Conservation (phyloP, 2,113 vertebrate species). For the Bufo bufo region DNA sequence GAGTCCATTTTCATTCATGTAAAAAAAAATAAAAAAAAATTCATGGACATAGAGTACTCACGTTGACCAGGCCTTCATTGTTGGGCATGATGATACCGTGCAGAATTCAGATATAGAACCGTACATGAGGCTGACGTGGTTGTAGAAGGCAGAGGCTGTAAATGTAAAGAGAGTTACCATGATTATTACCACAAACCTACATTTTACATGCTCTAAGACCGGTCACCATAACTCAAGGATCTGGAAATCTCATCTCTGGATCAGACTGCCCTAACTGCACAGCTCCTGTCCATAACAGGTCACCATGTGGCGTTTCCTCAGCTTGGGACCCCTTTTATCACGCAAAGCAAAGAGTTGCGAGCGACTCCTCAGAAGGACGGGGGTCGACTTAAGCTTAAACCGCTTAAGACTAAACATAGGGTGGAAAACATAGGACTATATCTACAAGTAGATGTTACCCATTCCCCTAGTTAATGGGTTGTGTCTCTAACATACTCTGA, state of each 20-base stretch:
- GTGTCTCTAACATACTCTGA: too few relatives aligned
- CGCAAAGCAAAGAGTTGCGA: too few relatives aligned
- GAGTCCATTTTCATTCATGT: not conserved
- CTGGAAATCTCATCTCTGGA: not conserved
- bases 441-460: too few relatives aligned
- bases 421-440: too few relatives aligned
- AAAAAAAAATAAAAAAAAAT: not conserved
- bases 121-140: conserved; percentile 61
- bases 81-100: conserved; percentile 58
- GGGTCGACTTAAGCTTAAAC: too few relatives aligned
- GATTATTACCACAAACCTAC: not conserved
- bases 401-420: too few relatives aligned
- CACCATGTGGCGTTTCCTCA: too few relatives aligned
- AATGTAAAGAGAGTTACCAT: not conserved
- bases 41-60: conserved; percentile 24
- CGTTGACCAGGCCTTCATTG: conserved; percentile 59
- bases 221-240: not conserved
- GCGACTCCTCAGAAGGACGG: too few relatives aligned
- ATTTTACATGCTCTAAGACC: not conserved
- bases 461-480: too few relatives aligned
- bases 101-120: conserved; percentile 61
- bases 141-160: conserved; percentile 60
- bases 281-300: not conserved
- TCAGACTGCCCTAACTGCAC: not conserved
- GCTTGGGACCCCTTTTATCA: too few relatives aligned